Evolutionary conservation across 2,888 invertebrate genomes (phyloP), one percentile per base, ranked within the genome.

Genomic region (Seira ritae): DNA sequence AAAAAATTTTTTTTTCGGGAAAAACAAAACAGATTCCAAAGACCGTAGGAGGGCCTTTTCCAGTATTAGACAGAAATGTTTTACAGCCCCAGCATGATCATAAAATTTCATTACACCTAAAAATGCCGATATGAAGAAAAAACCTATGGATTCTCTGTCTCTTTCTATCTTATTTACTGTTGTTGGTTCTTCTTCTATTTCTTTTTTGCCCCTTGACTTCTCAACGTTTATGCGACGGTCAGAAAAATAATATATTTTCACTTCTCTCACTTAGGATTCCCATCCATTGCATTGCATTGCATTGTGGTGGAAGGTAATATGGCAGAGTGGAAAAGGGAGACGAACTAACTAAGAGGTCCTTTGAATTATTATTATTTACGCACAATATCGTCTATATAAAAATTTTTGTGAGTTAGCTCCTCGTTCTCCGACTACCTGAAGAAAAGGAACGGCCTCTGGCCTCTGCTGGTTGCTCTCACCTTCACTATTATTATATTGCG

Each of bases 31-130:
- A 85, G 86, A 89, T 89, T 89, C 88, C 88, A 86, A 82, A 89
- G 87, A 85, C 88, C 86, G 88, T 89, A 89, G 88, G 88, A 88
- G 88, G 88, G 88, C 88, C 85, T 86, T 86, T 85, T 82, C 83
- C 82, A 88, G 85, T 84, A 87, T 87, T 84, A 88, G 81, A 86
- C 80, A 84, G 85, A 87, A 88, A 88, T 87, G 85, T 88, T 89
- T 89, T 89, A 89, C 88, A 87, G 87, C 88, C 87, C 86, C 87
- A 86, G 85, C 88, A 79, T 87, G 85, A 87, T 85, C 89, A 89
- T 89, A 89, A 89, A 89, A 89, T 89, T 89, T 89, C 89, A 89
- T 89, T 89, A 89, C 89, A 89, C 89, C 88, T 88, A 86, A 88
- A 83, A 80, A 87, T 87, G 86, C 87, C 88, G 87, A 88, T 83